Evolutionary conservation across 2,888 invertebrate species (phyloP).

Genomic region (Callyntrura guangdongensis): DNA sequence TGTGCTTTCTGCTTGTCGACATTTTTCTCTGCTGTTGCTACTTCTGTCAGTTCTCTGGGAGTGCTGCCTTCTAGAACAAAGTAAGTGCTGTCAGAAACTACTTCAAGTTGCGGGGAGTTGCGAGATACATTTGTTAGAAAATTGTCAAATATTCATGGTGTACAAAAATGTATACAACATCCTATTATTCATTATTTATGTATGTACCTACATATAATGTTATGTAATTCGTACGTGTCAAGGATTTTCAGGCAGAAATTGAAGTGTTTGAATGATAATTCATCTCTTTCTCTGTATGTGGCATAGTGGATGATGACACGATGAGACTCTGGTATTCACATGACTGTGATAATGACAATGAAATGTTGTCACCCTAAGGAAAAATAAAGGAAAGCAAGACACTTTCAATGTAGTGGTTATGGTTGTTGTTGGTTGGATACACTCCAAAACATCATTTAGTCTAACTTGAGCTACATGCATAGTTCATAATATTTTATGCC

Average conservation of each 20-base stretch:
- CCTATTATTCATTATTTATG: too few relatives aligned
- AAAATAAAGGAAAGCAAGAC: slow-evolving; percentile 2
- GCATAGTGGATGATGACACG: background rate
- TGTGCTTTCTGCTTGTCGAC: background rate
- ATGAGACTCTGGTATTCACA: background rate
- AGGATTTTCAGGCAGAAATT: slow-evolving; percentile 30
- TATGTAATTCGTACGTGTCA: slow-evolving; percentile 15
- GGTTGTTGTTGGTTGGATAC: background rate
- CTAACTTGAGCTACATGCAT: background rate
- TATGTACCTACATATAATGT: background rate
- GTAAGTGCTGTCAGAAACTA: slow-evolving; percentile 37
- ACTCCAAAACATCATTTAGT: background rate
- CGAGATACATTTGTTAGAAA: background rate
- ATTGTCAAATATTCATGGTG: slow-evolving; percentile 32
- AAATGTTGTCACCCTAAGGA: slow-evolving; percentile 19
- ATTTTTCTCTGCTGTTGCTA: background rate
- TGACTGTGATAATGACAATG: slow-evolving; percentile 6
- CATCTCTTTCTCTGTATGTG: slow-evolving; percentile 1
- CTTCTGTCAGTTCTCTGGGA: background rate
- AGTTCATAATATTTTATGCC: background rate
- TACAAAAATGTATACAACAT: background rate
- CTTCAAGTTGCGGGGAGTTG: background rate
- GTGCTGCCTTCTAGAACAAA: background rate
- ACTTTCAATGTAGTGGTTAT: background rate
- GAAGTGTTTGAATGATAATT: slow-evolving; percentile 38